Conservation (phyloP, 1,140 invertebrate species). For the Rhagoletis zephyria region DNA sequence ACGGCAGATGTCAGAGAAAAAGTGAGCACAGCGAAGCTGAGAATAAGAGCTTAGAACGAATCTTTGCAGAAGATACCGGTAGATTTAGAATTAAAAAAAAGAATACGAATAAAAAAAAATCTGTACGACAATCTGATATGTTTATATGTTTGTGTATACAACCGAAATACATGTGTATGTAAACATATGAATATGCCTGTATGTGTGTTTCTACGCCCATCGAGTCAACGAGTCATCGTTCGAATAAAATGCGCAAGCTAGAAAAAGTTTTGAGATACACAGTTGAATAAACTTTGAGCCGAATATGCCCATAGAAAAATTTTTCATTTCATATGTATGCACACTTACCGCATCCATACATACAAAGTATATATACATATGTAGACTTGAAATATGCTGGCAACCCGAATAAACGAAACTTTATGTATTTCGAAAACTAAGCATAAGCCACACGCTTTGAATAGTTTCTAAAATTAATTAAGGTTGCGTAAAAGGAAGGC, state of each 20-base stretch:
- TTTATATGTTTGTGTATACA: not conserved
- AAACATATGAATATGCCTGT: not conserved
- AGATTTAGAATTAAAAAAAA: conserved; percentile 13
- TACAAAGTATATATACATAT: not conserved
- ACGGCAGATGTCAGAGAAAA: not conserved
- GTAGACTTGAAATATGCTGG: too few species aligned
- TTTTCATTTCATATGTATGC: not conserved
- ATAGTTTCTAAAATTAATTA: too few species aligned
- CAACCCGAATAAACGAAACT: too few species aligned
- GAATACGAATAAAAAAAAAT: not conserved
- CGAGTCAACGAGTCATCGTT: too few species aligned
- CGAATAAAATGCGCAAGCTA: too few species aligned
- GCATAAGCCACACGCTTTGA: too few species aligned
- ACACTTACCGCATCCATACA: not conserved
- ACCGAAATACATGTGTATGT: not conserved
- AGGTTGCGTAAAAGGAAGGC: too few species aligned
- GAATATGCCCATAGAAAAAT: not conserved
- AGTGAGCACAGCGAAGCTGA: not conserved
- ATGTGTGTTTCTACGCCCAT: not conserved
- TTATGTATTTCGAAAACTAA: too few species aligned
- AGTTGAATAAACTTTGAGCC: conserved; percentile 41
- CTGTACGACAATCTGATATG: not conserved
- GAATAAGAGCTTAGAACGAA: conserved; percentile 26
- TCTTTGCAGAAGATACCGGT: not conserved
- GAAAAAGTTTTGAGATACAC: not conserved